Conservation (phyloP, 1,140 invertebrate genomes). For the Calliopsis andreniformis region DNA sequence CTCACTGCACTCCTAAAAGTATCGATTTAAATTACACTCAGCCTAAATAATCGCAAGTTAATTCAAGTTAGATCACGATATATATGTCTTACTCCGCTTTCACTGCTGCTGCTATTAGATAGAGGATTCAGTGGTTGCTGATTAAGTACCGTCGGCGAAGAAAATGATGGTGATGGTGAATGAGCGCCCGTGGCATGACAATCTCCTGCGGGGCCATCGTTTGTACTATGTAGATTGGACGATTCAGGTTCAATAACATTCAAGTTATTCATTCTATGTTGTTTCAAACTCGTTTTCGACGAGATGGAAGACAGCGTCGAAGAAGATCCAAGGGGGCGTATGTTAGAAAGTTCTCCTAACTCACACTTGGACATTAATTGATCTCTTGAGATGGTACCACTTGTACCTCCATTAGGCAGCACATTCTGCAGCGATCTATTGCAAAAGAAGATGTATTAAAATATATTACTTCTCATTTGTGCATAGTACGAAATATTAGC, state of each 20-base stretch:
- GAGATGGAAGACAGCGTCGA: constrained; percentile 67
- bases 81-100: constrained; percentile 75
- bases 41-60: no score
- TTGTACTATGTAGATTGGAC: constrained; percentile 41
- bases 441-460: constrained; percentile 1
- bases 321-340: constrained; percentile 64
- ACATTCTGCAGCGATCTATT: constrained; percentile 67
- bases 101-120: constrained; percentile 80
- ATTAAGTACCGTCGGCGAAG: constrained; percentile 71
- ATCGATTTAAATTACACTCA: not conserved
- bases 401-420: constrained; percentile 54
- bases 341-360: constrained; percentile 64
- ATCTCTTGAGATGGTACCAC: constrained; percentile 31
- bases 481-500: not conserved
- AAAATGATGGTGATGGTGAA: constrained; percentile 66
- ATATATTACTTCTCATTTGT: not conserved
- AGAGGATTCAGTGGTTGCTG: constrained; percentile 73
- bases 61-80: not conserved
- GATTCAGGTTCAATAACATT: constrained; percentile 57
- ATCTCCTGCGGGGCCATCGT: constrained; percentile 62
- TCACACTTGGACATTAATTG: constrained; percentile 71
- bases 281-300: constrained; percentile 63
- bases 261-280: constrained; percentile 53
- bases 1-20: constrained; percentile 86
- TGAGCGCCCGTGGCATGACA: constrained; percentile 52